phyloP scores from a whole-genome alignment of 2,888 invertebrate genomes.

The Synanthedon myopaeformis region DNA sequence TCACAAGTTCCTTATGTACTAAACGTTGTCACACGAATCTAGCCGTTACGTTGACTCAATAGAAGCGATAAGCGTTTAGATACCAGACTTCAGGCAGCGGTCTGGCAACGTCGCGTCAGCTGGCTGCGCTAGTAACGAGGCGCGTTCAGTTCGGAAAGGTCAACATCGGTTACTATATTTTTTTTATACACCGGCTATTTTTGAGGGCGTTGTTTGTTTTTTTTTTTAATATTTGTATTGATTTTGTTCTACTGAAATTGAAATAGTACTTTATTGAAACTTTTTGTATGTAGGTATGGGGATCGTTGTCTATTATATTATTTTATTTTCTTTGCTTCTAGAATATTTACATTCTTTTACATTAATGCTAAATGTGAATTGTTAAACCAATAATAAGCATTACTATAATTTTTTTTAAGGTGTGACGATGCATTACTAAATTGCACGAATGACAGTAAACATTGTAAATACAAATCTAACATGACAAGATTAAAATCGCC shows the following conservation, averaged over 20 bases:
- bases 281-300: too few relatives aligned
- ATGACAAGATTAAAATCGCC: neutral
- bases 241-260: neutral
- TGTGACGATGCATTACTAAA: too few relatives aligned
- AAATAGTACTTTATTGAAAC: too few relatives aligned
- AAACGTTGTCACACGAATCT: conserved; percentile 30
- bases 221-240: conserved; percentile 22
- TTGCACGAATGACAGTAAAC: too few relatives aligned
- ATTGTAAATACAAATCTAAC: neutral
- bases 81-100: conserved; percentile 31
- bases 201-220: conserved; percentile 43
- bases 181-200: conserved; percentile 54
- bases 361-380: too few relatives aligned
- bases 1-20: conserved; percentile 61
- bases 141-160: conserved; percentile 61
- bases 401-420: too few relatives aligned
- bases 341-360: too few relatives aligned
- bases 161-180: conserved; percentile 63
- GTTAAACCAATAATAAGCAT: too few relatives aligned
- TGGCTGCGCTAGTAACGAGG: conserved; percentile 61
- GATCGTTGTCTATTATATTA: too few relatives aligned
- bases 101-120: conserved; percentile 68
- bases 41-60: conserved; percentile 21
- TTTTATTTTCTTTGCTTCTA: too few relatives aligned
- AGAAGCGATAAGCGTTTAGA: conserved; percentile 60